Evolutionary conservation across 2,888 invertebrate species (phyloP), one percentile per base, ranked within the genome.

Genomic region (Stenodema calcarata): DNA sequence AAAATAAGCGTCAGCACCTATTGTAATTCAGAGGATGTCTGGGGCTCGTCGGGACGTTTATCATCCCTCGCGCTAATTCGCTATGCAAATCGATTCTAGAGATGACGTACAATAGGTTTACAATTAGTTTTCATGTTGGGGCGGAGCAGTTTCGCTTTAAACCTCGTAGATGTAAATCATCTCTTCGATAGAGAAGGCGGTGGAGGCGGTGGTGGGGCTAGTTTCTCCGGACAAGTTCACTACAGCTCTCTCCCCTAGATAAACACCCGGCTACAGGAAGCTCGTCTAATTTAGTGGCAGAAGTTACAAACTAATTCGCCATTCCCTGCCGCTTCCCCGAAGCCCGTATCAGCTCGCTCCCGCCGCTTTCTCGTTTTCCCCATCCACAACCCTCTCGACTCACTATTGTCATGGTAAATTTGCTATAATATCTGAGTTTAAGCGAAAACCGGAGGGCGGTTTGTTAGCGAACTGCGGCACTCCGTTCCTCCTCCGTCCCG

Each of bases 331-430:
- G 54, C 47, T 41, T 28, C 41, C 41, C 73, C 70, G n/a, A 4
- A 23, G 23, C 41, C 42, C 62, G 23, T 69, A 69, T 82, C 82
- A 7, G 0, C 81, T 18, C 18, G 18, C 18, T 7, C 42, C 62
- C 69, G 35, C 35, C 35, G 35, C 35, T 35, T 35, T 35, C 35
- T 35, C 35, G 35, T 35, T 35, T 35, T 35, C 35, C 2, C 2
- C 35, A 35, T n/a, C n/a, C n/a, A n/a, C n/a, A n/a, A n/a, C n/a
- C n/a, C n/a, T 41, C 62, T 69, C 28, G 7, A 12, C 42, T 35
- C 78, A 86, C 87, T 87, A 87, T 87, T 87, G 87, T 87, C 87
- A 87, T 87, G 87, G 86, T 87, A 87, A 87, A 87, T 87, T 86
- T 86, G 87, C 86, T 87, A 87, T 84, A 84, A 84, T 84, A 84